A percentile compares a stretch with the other conserved stretches of the same genome.
These are phyloP conservation scores for Alectura lathami DNA, from an alignment of 2,113 vertebrate species.

Conservation along the genomic window DNA sequence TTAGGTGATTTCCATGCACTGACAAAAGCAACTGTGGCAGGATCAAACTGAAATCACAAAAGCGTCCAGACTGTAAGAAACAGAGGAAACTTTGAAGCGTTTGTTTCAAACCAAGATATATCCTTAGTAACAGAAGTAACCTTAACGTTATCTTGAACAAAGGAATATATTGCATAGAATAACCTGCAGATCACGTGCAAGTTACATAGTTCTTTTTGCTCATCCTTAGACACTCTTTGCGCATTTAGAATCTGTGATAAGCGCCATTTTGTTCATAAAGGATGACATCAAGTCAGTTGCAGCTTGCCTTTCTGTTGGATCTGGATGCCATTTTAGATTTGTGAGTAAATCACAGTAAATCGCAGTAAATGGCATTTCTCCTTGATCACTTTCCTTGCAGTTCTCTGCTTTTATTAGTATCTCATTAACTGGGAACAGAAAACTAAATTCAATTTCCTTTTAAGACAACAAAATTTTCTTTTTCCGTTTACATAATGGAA, in stretches of 20 bases:
- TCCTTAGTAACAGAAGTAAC: neutral
- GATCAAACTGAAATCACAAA: neutral
- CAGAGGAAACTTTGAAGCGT: neutral
- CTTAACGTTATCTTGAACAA: neutral
- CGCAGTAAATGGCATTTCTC: too few relatives aligned
- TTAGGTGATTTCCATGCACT: neutral
- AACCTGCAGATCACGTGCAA: neutral
- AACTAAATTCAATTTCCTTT: constrained; percentile 3
- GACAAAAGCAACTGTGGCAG: neutral
- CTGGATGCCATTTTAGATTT: neutral
- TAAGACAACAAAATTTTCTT: constrained; percentile 2
- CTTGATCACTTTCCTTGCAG: neutral
- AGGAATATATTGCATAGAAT: neutral
- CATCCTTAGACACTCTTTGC: neutral
- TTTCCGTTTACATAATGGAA: constrained; percentile 32
- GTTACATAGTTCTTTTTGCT: neutral
- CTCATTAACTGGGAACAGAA: neutral
- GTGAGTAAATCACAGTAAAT: fast-evolving
- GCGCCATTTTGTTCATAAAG: neutral
- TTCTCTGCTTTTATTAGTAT: neutral
- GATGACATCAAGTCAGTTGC: neutral
- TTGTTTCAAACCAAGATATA: neutral
- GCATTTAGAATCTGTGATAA: neutral
- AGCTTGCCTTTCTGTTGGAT: neutral
- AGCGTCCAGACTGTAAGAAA: neutral